Evolutionary conservation across 1,140 invertebrate species (phyloP).

Genomic region (Protaetia brevitarsis): DNA sequence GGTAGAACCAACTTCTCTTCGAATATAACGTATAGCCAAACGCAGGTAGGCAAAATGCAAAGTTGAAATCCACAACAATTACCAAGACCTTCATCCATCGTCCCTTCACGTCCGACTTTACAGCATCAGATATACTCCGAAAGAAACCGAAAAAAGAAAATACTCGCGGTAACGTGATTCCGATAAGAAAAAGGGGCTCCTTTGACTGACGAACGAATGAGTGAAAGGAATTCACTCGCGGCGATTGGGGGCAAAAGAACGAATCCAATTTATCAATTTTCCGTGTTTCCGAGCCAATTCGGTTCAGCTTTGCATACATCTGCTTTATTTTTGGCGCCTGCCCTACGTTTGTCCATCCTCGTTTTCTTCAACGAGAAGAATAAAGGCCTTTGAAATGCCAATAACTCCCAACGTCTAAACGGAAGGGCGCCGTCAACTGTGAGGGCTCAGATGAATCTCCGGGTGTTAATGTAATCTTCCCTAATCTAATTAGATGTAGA

Average conservation of each 20-base stretch:
- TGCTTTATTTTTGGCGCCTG: not conserved
- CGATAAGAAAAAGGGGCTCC: not conserved
- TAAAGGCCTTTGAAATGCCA: too few species aligned
- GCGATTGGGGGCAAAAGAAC: not conserved
- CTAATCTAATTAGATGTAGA: too few species aligned
- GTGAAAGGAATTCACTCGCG: not conserved
- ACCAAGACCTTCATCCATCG: too few species aligned
- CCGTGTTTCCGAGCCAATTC: not conserved
- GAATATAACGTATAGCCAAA: too few species aligned
- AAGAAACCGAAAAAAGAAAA: not conserved
- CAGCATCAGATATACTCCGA: not conserved
- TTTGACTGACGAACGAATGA: not conserved
- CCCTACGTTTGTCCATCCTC: not conserved
- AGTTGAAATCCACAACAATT: not conserved
- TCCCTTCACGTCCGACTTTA: not conserved
- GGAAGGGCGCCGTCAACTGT: too few species aligned
- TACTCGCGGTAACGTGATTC: not conserved
- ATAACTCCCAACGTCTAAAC: too few species aligned
- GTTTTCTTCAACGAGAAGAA: too few species aligned
- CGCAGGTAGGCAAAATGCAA: not conserved
- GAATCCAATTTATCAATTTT: not conserved
- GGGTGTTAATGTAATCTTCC: too few species aligned
- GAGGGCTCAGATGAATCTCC: too few species aligned
- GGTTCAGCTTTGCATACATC: not conserved
- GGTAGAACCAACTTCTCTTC: too few species aligned